Percentiles rank a stretch among this genome's conserved stretches.
Conservation (phyloP, 2,113 vertebrate species). For the Pelmatolapia mariae region DNA sequence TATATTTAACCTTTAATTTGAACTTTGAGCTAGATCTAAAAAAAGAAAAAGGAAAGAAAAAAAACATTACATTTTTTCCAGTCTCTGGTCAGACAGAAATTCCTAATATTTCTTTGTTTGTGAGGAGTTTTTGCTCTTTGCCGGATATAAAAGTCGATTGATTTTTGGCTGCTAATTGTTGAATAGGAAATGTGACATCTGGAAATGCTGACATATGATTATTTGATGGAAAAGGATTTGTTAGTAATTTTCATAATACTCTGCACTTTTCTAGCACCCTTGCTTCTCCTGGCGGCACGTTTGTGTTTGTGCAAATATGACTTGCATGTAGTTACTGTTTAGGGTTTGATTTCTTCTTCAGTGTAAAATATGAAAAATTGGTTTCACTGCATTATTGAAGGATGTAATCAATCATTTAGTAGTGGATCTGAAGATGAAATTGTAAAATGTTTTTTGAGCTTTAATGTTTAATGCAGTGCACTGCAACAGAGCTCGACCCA, state of each 20-base stretch:
- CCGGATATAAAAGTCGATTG: fast-evolving
- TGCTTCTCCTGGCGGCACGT: neutral
- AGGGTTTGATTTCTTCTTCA: neutral
- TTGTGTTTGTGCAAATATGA: neutral
- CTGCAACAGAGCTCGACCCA: fast-evolving
- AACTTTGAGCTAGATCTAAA: neutral
- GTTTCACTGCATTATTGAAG: neutral
- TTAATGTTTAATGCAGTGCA: neutral
- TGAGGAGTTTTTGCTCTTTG: neutral
- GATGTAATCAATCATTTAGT: neutral
- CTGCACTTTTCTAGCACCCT: neutral
- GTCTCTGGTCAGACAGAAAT: neutral
- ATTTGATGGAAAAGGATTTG: neutral
- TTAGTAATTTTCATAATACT: too few relatives aligned
- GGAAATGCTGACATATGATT: neutral
- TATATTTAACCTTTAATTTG: neutral
- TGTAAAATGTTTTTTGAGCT: neutral
- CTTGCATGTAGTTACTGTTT: neutral
- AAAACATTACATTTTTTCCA: neutral
- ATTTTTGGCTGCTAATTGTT: neutral
- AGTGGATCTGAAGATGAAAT: neutral
- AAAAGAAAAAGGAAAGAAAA: neutral
- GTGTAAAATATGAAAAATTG: neutral
- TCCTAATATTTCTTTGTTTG: neutral
- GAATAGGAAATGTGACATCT: neutral